Conservation (phyloP, 2,797 vertebrate genomes). For the Australoheros facetus region DNA sequence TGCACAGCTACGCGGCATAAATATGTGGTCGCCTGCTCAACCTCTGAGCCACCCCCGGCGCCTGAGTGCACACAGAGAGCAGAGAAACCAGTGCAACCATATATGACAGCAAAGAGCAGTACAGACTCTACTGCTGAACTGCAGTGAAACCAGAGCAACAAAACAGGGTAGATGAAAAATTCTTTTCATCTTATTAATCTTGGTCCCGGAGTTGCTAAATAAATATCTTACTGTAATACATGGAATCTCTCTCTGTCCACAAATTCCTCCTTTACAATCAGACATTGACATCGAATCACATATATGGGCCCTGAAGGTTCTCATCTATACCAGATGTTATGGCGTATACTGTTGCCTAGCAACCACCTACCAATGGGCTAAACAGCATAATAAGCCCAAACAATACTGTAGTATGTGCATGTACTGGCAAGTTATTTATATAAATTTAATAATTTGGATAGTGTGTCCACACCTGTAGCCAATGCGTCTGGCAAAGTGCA, state of each 20-base stretch:
- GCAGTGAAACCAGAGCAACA: neutral
- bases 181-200: neutral
- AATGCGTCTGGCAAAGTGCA: slow-evolving; percentile 93
- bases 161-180: neutral
- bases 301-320: neutral
- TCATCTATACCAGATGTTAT: neutral
- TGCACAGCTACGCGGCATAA: too few species aligned
- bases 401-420: too few species aligned
- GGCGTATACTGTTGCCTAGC: neutral
- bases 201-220: too few species aligned
- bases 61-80: neutral
- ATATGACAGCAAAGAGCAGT: neutral
- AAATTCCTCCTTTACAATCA: too few species aligned
- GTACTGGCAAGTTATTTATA: too few species aligned
- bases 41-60: too few species aligned
- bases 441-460: neutral
- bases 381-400: neutral
- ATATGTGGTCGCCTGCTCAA: too few species aligned
- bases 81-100: neutral
- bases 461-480: slow-evolving; percentile 88
- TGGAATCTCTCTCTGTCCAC: too few species aligned
- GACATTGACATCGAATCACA: neutral
- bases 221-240: too few species aligned
- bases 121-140: neutral
- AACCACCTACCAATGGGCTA: neutral